phyloP scores from a whole-genome alignment of 2,888 invertebrate species.

The Mesochorus sp. region DNA sequence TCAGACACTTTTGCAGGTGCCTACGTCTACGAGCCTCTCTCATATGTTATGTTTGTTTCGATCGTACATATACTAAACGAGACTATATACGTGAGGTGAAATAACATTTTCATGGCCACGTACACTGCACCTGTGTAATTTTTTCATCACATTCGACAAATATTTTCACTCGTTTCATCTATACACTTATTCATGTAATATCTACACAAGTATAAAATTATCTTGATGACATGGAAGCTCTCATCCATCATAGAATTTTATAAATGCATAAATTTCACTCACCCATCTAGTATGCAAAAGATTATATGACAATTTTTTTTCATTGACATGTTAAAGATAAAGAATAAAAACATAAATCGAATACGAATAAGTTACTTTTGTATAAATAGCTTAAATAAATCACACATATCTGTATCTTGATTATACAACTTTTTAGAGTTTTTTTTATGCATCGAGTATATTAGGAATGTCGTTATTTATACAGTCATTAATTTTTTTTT shows the following conservation, averaged over 20 bases:
- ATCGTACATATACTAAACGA: background rate
- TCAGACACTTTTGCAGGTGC: slow-evolving; percentile 26
- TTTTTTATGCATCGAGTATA: no score
- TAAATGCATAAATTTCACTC: background rate
- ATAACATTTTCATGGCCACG: slow-evolving; percentile 34
- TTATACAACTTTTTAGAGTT: no score
- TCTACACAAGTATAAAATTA: background rate
- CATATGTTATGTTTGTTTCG: slow-evolving; percentile 19
- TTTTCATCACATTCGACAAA: slow-evolving; percentile 8
- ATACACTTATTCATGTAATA: background rate
- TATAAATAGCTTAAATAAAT: no score
- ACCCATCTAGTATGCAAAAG: background rate
- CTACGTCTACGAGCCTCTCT: slow-evolving; percentile 12
- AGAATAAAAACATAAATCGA: background rate
- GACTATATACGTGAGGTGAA: slow-evolving; percentile 9
- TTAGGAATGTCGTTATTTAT: no score
- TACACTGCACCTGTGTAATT: slow-evolving; percentile 39
- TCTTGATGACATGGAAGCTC: background rate
- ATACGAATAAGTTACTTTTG: no score
- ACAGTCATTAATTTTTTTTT: no score
- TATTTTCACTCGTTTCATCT: slow-evolving; percentile 14
- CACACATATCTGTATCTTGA: no score
- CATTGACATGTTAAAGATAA: background rate
- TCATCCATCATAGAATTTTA: background rate
- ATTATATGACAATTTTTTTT: background rate